Evolutionary conservation across 1,140 invertebrate species (phyloP), one percentile per base, ranked within the genome.

Genomic region (Drosophila rhopaloa): DNA sequence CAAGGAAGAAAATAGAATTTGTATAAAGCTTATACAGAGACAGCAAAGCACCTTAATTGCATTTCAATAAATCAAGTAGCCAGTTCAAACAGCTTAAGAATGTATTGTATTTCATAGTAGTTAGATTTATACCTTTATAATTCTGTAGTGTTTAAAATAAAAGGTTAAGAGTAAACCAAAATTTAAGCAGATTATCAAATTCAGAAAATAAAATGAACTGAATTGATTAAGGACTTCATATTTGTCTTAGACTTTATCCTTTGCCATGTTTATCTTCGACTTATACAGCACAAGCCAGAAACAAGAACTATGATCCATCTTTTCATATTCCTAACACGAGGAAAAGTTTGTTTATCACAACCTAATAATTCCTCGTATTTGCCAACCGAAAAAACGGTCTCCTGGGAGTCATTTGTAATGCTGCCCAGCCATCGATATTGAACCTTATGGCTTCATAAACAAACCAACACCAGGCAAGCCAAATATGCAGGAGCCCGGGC

Each of bases 361-460:
- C 10, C 27, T 14, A 29, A 70, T 68, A 50, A 57, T 16, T 70
- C 37, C 19, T 57, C 27, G n/a, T 24, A 11, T 68, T 56, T 68
- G 40, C 5, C 27, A 46, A 27, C 43, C 24, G 10, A 65, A 66
- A 53, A 53, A 70, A 55, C 9, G 3, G 1, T 35, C 67, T 16
- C 9, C 4, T 27, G 65, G 29, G 66, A 32, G 37, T 71, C 65
- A 68, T 71, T 71, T 37, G 47, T 43, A 43, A 41, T 47, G 44
- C 35, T 38, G 44, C 7, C 29, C 16, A 11, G 29, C 41, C 51
- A 71, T 71, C 67, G 38, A 71, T 71, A 71, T 71, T 19, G 65
- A 10, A 71, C 58, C 51, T 71, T 70, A 57, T 71, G 67, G 56
- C 70, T 35, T 40, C 38, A 73, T 73, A 73, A 73, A 73, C 48